Evolutionary conservation across 2,113 vertebrate species (phyloP).

Genomic region (Muntiacus reevesi): DNA sequence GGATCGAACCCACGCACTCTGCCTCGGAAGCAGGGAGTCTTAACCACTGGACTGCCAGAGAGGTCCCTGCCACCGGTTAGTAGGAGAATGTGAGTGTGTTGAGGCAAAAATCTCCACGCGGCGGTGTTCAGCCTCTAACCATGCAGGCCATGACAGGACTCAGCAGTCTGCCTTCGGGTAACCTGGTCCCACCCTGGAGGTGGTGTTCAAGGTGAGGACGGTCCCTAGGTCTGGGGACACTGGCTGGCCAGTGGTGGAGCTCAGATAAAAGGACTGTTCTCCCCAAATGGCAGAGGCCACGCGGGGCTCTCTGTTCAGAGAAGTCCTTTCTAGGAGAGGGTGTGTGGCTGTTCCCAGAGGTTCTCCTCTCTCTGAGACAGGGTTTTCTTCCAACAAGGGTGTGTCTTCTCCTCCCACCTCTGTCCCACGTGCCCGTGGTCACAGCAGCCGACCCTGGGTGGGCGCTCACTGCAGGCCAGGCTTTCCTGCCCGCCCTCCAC

Average conservation of each 20-base stretch:
- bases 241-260: not conserved
- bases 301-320: not conserved
- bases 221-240: not conserved
- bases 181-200: not conserved
- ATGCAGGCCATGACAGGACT: not conserved
- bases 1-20: not conserved
- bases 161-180: not conserved
- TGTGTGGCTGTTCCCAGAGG: not conserved
- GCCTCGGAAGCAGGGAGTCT: not conserved
- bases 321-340: not conserved
- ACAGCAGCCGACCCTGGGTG: not conserved
- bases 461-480: not conserved
- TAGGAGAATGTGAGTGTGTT: not conserved
- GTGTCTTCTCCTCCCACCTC: not conserved
- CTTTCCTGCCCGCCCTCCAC: not conserved
- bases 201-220: not conserved
- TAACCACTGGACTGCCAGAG: not conserved
- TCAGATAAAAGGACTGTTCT: not conserved
- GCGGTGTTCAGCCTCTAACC: not conserved
- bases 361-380: not conserved
- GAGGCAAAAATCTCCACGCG: not conserved
- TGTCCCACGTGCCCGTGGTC: fast-evolving
- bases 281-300: not conserved
- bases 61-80: not conserved
- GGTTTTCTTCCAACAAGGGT: not conserved